A percentile compares a stretch with the other conserved stretches of the same genome.
Conservation (phyloP, 2,888 invertebrate species). For the Dendrolimus pini region DNA sequence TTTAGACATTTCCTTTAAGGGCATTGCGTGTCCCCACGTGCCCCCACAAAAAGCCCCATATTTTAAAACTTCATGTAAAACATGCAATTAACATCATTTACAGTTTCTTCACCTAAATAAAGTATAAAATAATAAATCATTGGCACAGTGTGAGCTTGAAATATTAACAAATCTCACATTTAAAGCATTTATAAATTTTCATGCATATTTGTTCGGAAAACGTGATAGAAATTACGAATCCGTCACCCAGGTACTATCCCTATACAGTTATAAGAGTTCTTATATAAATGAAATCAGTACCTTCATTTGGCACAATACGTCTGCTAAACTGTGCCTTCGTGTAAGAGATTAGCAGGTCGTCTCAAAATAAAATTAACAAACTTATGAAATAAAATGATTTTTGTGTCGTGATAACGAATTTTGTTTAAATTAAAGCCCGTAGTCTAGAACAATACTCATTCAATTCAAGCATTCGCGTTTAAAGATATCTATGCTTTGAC, state of each 20-base stretch:
- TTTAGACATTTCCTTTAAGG: too few species aligned
- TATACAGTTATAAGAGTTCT: slow-evolving; percentile 6
- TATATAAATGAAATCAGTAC: slow-evolving; percentile 10
- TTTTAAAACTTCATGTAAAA: too few species aligned
- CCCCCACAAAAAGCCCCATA: too few species aligned
- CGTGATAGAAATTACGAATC: slow-evolving; percentile 9
- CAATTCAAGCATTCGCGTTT: too few species aligned
- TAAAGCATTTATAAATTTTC: slow-evolving; percentile 12
- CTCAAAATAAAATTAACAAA: slow-evolving; percentile 19
- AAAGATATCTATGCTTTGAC: too few species aligned
- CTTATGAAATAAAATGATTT: slow-evolving; percentile 18
- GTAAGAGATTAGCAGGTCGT: slow-evolving; percentile 51
- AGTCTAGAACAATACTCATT: too few species aligned
- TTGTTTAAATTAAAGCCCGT: not conserved
- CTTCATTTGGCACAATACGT: slow-evolving; percentile 46
- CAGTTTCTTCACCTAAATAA: slow-evolving; percentile 7
- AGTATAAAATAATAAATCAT: slow-evolving; percentile 23
- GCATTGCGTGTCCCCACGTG: too few species aligned
- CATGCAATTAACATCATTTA: not conserved
- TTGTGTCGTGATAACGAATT: not conserved
- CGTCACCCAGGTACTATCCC: slow-evolving; percentile 15
- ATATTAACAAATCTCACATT: slow-evolving; percentile 37
- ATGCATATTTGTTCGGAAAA: slow-evolving; percentile 13
- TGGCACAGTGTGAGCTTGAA: slow-evolving; percentile 47
- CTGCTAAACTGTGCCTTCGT: slow-evolving; percentile 50